phyloP scores from a whole-genome alignment of 2,888 invertebrate genomes.

The Nomada flava region DNA sequence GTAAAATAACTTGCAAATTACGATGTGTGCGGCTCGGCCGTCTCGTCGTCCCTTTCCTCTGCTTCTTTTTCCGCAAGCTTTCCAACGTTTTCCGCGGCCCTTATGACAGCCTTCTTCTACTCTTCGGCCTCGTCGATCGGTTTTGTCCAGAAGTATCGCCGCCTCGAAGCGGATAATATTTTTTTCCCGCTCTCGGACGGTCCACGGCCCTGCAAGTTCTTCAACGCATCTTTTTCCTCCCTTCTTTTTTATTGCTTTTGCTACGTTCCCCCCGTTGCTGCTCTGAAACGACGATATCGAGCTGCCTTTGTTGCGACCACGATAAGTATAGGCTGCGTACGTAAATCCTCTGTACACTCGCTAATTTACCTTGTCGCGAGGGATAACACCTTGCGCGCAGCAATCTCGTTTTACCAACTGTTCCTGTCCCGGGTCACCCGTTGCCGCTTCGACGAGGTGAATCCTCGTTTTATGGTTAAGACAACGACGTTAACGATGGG shows the following conservation, averaged over 20 bases:
- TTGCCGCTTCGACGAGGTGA: background rate
- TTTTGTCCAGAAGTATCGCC: constrained; percentile 26
- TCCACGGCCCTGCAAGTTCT: constrained; percentile 5
- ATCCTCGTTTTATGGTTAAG: background rate
- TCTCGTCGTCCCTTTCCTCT: constrained; percentile 37
- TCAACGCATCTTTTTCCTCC: background rate
- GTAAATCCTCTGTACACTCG: constrained; percentile 10
- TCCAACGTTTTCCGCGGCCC: constrained; percentile 44
- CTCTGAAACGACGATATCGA: constrained; percentile 17
- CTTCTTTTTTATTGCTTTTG: background rate
- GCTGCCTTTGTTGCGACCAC: constrained; percentile 21
- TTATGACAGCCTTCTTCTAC: constrained; percentile 43
- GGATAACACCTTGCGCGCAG: constrained; percentile 24
- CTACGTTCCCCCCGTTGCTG: background rate
- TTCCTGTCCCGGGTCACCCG: too few species aligned
- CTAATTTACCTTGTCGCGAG: constrained; percentile 10
- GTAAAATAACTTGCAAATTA: constrained; percentile 72
- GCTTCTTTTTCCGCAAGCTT: constrained; percentile 44
- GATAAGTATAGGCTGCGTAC: constrained; percentile 15
- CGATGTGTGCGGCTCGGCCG: constrained; percentile 57
- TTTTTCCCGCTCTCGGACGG: constrained; percentile 12
- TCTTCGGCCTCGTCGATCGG: constrained; percentile 33
- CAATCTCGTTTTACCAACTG: constrained; percentile 8
- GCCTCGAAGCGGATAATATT: constrained; percentile 28
- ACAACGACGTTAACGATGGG: background rate